A percentile compares a stretch with the other conserved stretches of the same genome.
Evolutionary conservation across 2,113 vertebrate genomes (phyloP).

Genomic region (Corynorhinus townsendii): DNA sequence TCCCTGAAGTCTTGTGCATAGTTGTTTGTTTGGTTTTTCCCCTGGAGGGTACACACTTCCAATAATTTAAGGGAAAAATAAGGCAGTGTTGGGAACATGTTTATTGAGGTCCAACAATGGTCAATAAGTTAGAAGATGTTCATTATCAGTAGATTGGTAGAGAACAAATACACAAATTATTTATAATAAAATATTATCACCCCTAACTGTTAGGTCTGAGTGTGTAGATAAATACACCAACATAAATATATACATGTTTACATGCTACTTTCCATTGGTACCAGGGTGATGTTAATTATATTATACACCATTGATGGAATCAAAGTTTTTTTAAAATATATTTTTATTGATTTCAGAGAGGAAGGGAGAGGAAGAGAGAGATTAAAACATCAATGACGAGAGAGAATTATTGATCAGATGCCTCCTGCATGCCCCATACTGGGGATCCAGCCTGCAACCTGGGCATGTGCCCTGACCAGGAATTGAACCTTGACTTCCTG

Average conservation of each 20-base stretch:
- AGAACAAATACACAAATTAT: not conserved
- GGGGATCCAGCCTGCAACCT: too few species aligned
- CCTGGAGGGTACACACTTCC: not conserved
- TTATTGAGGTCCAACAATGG: not conserved
- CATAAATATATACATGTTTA: not conserved
- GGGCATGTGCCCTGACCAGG: too few species aligned
- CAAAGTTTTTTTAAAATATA: not conserved
- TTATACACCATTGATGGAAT: not conserved
- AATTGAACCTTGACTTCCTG: too few species aligned
- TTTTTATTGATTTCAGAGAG: too few species aligned
- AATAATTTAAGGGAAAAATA: not conserved
- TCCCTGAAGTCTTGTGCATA: not conserved
- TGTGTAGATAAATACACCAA: not conserved
- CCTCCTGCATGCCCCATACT: too few species aligned
- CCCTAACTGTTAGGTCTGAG: not conserved
- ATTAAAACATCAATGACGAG: too few species aligned
- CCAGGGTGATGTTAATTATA: not conserved
- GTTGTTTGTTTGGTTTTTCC: not conserved
- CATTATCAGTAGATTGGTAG: not conserved
- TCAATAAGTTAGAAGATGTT: not conserved
- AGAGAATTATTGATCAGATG: too few species aligned
- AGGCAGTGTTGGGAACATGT: not conserved
- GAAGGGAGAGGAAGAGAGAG: too few species aligned
- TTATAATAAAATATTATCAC: not conserved
- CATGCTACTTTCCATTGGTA: not conserved